Evolutionary conservation across 2,113 vertebrate species (phyloP).

Genomic region (Bubo blakistoni): DNA sequence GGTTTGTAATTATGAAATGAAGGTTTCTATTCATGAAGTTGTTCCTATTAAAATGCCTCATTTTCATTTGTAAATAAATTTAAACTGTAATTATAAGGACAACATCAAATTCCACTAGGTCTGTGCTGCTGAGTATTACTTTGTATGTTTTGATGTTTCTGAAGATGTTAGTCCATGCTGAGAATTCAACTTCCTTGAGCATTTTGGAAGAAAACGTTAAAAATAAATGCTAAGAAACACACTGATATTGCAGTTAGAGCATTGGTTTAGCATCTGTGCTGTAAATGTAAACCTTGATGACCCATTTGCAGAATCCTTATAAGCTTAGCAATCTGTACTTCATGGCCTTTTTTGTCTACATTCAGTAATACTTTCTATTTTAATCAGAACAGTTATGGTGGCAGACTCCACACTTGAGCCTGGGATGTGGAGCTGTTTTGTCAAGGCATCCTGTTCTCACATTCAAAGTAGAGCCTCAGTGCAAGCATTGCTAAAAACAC

Average conservation of each 20-base stretch:
- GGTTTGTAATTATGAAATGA: neutral
- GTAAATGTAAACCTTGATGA: neutral
- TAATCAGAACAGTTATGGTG: constrained; percentile 16
- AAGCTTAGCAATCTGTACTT: neutral
- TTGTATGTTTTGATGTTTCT: neutral
- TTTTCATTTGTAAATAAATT: neutral
- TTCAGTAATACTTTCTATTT: constrained; percentile 40
- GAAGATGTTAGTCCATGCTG: neutral
- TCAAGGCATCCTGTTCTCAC: constrained; percentile 34
- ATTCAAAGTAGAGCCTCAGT: neutral
- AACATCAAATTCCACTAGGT: neutral
- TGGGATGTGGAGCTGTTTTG: neutral
- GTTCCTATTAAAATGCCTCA: neutral
- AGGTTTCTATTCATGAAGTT: neutral
- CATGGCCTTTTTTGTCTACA: neutral
- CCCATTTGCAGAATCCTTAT: neutral
- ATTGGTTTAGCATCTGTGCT: neutral
- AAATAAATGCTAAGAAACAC: neutral
- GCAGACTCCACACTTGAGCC: constrained; percentile 25
- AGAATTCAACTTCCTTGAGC: neutral
- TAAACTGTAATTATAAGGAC: neutral
- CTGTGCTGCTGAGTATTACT: neutral
- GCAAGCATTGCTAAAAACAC: constrained; percentile 16
- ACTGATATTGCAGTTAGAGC: neutral
- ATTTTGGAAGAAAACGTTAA: neutral